These are phyloP conservation scores for Porites cylindrica DNA, from an alignment of 92 coral and sea anemone species.

Conservation along the genomic window DNA sequence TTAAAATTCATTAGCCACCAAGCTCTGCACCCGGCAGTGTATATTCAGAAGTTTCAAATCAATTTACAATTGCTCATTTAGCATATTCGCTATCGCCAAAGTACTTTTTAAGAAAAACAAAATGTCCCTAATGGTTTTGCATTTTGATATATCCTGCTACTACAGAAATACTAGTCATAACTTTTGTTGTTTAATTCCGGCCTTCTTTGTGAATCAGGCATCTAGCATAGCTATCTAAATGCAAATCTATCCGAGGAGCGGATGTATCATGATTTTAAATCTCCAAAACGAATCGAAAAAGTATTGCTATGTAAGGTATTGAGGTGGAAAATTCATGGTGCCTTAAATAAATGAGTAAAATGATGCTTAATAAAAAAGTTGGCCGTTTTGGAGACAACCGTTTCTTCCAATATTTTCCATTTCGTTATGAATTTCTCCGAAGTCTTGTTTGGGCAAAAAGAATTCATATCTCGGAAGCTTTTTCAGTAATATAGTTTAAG, in stretches of 20 bases:
- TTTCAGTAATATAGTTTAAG: neutral
- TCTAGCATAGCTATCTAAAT: conserved; percentile 37
- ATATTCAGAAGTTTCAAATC: neutral
- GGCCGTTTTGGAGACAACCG: too few relatives aligned
- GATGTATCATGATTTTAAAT: conserved; percentile 2
- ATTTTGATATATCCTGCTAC: conserved; percentile 40
- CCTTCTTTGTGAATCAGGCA: conserved; percentile 23
- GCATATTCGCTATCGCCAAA: neutral
- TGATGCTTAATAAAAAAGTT: neutral
- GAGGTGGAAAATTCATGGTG: neutral
- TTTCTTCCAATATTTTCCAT: neutral
- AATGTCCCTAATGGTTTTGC: neutral
- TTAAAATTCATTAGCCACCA: too few relatives aligned
- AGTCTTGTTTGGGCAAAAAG: neutral
- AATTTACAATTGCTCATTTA: neutral
- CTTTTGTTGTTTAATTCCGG: neutral
- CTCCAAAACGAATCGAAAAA: neutral
- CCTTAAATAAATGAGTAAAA: neutral
- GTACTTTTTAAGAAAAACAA: conserved; percentile 6
- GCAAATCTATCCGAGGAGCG: conserved; percentile 22
- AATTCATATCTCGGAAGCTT: neutral
- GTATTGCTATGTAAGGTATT: neutral
- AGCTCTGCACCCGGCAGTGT: neutral
- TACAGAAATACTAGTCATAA: conserved; percentile 6
- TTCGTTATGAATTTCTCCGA: neutral